These are phyloP conservation scores for Acanthaster planci DNA, from an alignment of 35 echinoderm and acorn worm species.

Conservation along the genomic window DNA sequence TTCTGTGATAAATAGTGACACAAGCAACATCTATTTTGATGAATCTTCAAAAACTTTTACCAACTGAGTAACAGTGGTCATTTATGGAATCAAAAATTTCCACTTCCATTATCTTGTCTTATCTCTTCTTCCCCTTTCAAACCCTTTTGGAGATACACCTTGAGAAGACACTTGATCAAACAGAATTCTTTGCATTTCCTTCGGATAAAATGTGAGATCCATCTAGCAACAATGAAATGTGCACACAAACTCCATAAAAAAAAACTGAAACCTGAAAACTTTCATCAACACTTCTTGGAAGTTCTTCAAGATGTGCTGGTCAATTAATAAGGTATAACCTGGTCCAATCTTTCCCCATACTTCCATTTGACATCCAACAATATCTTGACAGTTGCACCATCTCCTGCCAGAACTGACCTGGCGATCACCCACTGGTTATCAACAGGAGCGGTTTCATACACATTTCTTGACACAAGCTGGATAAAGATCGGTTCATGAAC, in stretches of 20 bases:
- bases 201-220: constrained; percentile 45
- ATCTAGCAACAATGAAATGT: constrained; percentile 40
- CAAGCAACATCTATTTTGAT: neutral
- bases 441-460: too few relatives aligned
- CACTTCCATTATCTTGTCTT: constrained; percentile 41
- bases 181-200: constrained; percentile 50
- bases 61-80: neutral
- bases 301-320: constrained; percentile 88
- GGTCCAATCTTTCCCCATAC: constrained; percentile 50
- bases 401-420: constrained; percentile 49
- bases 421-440: too few relatives aligned
- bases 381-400: constrained; percentile 63
- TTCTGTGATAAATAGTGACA: too few relatives aligned
- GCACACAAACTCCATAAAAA: constrained; percentile 70
- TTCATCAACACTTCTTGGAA: constrained; percentile 69
- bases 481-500: too few relatives aligned
- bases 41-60: constrained; percentile 33
- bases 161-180: constrained; percentile 72
- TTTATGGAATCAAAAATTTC: constrained; percentile 18
- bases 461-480: too few relatives aligned
- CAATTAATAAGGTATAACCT: constrained; percentile 81
- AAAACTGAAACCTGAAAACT: constrained; percentile 32
- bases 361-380: constrained; percentile 54
- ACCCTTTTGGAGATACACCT: constrained; percentile 56
- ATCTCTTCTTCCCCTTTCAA: constrained; percentile 36